phyloP scores from a whole-genome alignment of 2,888 invertebrate genomes.

The Hypomecis atomaria region DNA sequence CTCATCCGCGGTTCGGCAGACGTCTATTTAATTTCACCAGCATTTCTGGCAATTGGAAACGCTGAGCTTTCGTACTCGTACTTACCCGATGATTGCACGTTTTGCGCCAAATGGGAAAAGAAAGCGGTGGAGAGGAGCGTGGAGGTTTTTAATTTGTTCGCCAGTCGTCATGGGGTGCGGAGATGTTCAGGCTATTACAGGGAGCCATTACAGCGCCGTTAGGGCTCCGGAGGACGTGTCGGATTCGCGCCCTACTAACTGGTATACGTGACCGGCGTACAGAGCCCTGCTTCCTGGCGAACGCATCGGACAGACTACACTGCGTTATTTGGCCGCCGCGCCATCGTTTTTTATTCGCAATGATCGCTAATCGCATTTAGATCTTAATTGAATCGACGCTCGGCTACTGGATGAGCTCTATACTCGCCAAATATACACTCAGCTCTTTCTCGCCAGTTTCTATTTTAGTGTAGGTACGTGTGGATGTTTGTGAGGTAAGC shows the following conservation, averaged over 20 bases:
- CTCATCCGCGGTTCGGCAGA: slow-evolving; percentile 43
- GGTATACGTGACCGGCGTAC: slow-evolving; percentile 70
- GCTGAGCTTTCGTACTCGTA: slow-evolving; percentile 39
- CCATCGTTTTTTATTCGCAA: slow-evolving; percentile 36
- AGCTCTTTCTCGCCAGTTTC: slow-evolving; percentile 10
- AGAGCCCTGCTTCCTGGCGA: slow-evolving; percentile 47
- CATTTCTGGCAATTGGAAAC: slow-evolving; percentile 45
- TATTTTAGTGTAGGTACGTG: slow-evolving; percentile 7
- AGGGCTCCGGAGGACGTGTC: slow-evolving; percentile 74
- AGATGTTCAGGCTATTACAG: slow-evolving; percentile 72
- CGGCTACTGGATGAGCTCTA: slow-evolving; percentile 10
- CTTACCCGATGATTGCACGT: slow-evolving; percentile 41
- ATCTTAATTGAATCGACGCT: slow-evolving; percentile 39
- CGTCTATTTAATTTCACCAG: slow-evolving; percentile 55
- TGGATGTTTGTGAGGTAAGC: slow-evolving; percentile 9
- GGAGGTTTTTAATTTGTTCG: slow-evolving; percentile 78
- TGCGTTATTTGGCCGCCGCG: slow-evolving; percentile 33
- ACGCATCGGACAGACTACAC: slow-evolving; percentile 54
- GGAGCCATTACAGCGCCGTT: slow-evolving; percentile 76
- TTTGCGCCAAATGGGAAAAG: slow-evolving; percentile 43
- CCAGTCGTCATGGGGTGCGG: slow-evolving; percentile 59
- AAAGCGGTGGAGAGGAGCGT: slow-evolving; percentile 51
- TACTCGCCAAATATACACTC: slow-evolving; percentile 12
- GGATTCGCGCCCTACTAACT: slow-evolving; percentile 78
- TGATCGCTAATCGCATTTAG: slow-evolving; percentile 35